Conservation (phyloP, 2,888 invertebrate genomes). For the Eristalinus aeneus region DNA sequence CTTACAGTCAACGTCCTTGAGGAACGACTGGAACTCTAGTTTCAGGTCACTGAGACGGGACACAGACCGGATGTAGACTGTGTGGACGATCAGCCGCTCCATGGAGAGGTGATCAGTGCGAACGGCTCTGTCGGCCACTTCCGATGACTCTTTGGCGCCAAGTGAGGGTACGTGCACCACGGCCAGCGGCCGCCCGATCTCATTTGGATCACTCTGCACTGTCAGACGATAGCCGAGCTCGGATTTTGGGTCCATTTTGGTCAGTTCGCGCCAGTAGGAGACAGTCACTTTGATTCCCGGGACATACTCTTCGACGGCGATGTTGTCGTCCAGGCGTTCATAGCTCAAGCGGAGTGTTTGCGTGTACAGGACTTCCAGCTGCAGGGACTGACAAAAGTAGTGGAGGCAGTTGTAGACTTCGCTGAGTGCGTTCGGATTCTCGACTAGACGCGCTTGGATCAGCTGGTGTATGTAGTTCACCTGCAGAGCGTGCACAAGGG, state of each 20-base stretch:
- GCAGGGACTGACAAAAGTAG: conserved; percentile 96
- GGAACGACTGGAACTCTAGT: conserved; percentile 82
- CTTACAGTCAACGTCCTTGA: conserved; percentile 88
- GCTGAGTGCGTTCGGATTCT: conserved; percentile 88
- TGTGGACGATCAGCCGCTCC: conserved; percentile 96
- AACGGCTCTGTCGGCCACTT: conserved; percentile 89
- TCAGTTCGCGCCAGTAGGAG: conserved; percentile 92
- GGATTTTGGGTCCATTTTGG: conserved; percentile 86
- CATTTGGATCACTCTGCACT: conserved; percentile 92
- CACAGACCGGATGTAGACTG: conserved; percentile 95
- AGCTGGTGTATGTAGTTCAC: conserved; percentile 96
- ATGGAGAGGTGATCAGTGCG: conserved; percentile 96
- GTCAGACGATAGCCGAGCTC: conserved; percentile 94
- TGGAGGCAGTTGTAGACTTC: conserved; percentile 93
- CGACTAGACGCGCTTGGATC: conserved; percentile 90
- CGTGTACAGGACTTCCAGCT: conserved; percentile 93
- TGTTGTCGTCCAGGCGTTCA: conserved; percentile 93
- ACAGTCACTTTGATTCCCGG: conserved; percentile 94
- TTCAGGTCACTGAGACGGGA: conserved; percentile 91
- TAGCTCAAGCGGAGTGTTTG: conserved; percentile 93
- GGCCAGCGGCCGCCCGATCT: conserved; percentile 88
- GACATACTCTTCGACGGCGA: conserved; percentile 94
- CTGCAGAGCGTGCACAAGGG: conserved; percentile 96
- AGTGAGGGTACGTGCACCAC: conserved; percentile 85
- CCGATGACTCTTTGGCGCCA: conserved; percentile 81